Evolutionary conservation across 2,797 vertebrate genomes (phyloP).

Genomic region (Gadopsis marmoratus): DNA sequence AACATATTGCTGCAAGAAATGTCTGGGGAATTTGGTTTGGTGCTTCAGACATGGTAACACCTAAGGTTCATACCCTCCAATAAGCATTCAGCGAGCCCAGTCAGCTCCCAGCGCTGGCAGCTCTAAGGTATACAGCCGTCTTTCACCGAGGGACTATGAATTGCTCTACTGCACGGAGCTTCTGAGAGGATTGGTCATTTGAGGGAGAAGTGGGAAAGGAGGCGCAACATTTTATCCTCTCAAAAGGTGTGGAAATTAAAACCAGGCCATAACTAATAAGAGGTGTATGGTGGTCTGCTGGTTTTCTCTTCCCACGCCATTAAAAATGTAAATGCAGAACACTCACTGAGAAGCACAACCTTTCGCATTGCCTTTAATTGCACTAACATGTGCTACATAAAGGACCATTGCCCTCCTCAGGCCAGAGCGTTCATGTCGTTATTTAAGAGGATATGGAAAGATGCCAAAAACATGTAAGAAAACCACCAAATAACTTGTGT

Average conservation of each 20-base stretch:
- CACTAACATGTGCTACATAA: not conserved
- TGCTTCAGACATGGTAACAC: slow-evolving; percentile 20
- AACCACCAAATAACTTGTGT: not conserved
- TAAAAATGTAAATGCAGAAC: slow-evolving; percentile 14
- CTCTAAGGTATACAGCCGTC: slow-evolving; percentile 24
- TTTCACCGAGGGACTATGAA: slow-evolving; percentile 20
- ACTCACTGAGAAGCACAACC: not conserved
- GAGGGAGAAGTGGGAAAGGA: slow-evolving; percentile 25
- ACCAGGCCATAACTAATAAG: slow-evolving; percentile 70
- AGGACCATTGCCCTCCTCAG: not conserved
- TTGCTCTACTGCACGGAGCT: slow-evolving; percentile 24
- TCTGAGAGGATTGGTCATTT: slow-evolving; percentile 28
- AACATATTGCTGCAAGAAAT: not conserved
- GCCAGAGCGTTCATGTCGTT: not conserved
- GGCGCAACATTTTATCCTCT: slow-evolving; percentile 60
- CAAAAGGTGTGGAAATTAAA: slow-evolving; percentile 73
- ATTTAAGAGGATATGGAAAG: not conserved
- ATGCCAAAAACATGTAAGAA: not conserved
- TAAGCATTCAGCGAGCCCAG: slow-evolving; percentile 6
- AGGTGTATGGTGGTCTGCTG: slow-evolving; percentile 31
- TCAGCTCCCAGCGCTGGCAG: slow-evolving; percentile 8
- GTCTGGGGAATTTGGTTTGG: not conserved
- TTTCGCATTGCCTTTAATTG: not conserved
- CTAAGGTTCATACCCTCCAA: slow-evolving; percentile 21
- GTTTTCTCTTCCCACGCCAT: slow-evolving; percentile 23